phyloP scores from a whole-genome alignment of 2,888 invertebrate genomes.

The Aspidiotus destructor region DNA sequence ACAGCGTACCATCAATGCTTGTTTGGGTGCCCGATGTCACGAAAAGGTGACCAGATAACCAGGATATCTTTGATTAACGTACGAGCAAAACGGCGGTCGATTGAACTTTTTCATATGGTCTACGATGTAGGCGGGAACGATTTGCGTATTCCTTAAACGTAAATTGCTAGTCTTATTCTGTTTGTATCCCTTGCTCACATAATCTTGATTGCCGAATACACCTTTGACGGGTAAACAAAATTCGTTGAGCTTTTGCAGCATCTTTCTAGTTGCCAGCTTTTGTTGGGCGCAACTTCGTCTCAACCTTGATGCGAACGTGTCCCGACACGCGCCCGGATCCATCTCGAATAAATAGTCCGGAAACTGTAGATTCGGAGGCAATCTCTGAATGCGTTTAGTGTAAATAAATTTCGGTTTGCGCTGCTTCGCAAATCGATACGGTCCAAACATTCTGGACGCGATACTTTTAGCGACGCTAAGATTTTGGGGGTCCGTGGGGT shows the following conservation, averaged over 20 bases:
- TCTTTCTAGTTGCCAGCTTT: background rate
- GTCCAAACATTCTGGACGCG: too few relatives aligned
- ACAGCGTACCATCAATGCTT: too few relatives aligned
- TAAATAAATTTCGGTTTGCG: background rate
- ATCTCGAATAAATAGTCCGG: background rate
- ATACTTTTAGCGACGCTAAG: too few relatives aligned
- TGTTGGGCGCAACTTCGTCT: background rate
- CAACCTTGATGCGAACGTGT: background rate
- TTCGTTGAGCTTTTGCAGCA: background rate
- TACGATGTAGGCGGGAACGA: conserved; percentile 12
- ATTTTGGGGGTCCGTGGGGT: too few relatives aligned
- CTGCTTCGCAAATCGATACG: background rate
- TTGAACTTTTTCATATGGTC: conserved; percentile 19
- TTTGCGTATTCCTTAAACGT: background rate
- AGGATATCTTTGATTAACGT: background rate
- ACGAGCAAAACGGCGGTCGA: conserved; percentile 19
- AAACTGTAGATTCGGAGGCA: background rate
- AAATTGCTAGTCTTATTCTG: conserved; percentile 18
- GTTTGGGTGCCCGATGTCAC: too few relatives aligned
- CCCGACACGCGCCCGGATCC: background rate
- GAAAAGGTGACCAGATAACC: too few relatives aligned
- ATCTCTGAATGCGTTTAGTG: background rate
- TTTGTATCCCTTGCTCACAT: too few relatives aligned
- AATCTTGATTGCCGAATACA: too few relatives aligned
- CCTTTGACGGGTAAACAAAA: too few relatives aligned